These are phyloP conservation scores for Nyctibius grandis DNA, from an alignment of 2,797 vertebrate genomes.

Conservation along the genomic window DNA sequence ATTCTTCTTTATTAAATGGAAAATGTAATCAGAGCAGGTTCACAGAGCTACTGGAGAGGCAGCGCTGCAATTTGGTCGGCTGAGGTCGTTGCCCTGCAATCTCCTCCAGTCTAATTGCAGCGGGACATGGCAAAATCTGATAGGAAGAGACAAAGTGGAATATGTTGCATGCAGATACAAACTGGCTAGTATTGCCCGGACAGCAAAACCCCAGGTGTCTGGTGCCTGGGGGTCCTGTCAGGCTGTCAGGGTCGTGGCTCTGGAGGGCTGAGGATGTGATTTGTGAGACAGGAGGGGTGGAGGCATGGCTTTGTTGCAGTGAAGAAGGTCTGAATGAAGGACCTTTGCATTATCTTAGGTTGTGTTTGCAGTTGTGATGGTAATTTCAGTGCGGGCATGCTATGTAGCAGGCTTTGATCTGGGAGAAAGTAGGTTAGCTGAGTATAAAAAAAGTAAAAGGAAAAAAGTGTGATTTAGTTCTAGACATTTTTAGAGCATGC, in stretches of 20 bases:
- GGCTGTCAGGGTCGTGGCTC: neutral
- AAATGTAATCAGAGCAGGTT: neutral
- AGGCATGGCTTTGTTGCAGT: neutral
- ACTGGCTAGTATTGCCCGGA: rapidly evolving
- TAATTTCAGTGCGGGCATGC: neutral
- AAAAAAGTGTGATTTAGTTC: neutral
- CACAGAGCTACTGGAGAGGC: neutral
- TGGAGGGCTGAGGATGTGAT: neutral
- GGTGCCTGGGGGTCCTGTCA: neutral
- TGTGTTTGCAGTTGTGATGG: neutral
- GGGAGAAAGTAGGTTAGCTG: constrained; percentile 11
- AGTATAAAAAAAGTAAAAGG: neutral
- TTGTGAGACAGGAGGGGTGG: neutral
- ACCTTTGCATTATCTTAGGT: neutral
- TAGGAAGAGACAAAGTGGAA: neutral
- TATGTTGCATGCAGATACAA: neutral
- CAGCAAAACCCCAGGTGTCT: rapidly evolving
- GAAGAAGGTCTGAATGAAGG: neutral
- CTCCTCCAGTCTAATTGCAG: neutral
- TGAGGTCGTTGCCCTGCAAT: neutral
- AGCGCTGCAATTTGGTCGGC: neutral
- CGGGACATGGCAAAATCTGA: neutral
- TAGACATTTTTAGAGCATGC: neutral
- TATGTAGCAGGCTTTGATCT: neutral
- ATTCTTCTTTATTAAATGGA: neutral